Percentiles rank a stretch among this genome's conserved stretches.
These are phyloP conservation scores for Zhuqinia jingwanae DNA, from an alignment of 2,888 invertebrate genomes.

Conservation along the genomic window DNA sequence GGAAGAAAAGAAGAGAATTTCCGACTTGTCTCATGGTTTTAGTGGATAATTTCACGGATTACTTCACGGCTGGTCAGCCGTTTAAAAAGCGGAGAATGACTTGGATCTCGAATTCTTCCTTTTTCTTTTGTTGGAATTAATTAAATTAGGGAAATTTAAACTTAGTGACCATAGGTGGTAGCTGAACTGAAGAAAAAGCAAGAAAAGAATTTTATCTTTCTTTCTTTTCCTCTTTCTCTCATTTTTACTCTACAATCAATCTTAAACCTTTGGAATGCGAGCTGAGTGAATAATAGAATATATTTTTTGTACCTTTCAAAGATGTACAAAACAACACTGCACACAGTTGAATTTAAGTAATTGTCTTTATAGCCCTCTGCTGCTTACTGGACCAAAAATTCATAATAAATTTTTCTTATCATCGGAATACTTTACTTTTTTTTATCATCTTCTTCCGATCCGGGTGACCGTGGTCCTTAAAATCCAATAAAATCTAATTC, in stretches of 20 bases:
- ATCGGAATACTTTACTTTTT: too few relatives aligned
- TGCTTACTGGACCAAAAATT: constrained; percentile 26
- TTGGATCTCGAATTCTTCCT: constrained; percentile 27
- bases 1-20: constrained; percentile 36
- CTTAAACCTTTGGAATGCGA: constrained; percentile 2
- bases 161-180: constrained; percentile 47
- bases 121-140: constrained; percentile 78
- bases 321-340: too few relatives aligned
- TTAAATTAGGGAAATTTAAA: constrained; percentile 78
- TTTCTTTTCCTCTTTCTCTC: too few relatives aligned
- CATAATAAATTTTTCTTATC: constrained; percentile 14
- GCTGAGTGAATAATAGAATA: neutral
- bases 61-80: constrained; percentile 35
- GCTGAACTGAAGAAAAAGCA: neutral
- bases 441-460: constrained; percentile 47
- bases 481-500: constrained; percentile 57
- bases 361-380: constrained; percentile 38
- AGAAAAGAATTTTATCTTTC: constrained; percentile 18
- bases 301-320: too few relatives aligned
- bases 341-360: constrained; percentile 28
- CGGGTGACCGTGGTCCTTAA: constrained; percentile 46
- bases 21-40: constrained; percentile 60
- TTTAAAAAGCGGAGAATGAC: constrained; percentile 4
- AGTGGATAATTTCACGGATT: constrained; percentile 68
- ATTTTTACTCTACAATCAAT: neutral